These are phyloP conservation scores for Panurus biarmicus DNA, from an alignment of 2,113 vertebrate species.

Conservation along the genomic window DNA sequence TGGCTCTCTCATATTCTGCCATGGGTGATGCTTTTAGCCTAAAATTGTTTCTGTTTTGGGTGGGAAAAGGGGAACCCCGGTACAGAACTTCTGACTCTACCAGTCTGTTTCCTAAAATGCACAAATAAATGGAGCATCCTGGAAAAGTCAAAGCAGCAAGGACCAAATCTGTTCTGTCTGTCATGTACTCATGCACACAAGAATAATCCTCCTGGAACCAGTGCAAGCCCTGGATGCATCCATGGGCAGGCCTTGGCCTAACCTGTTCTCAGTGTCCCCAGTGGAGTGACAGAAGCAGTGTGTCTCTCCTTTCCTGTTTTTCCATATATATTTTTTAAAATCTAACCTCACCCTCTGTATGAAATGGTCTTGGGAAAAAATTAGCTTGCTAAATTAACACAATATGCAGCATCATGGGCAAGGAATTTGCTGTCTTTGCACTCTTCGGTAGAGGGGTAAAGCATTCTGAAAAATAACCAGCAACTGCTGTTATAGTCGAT, in stretches of 20 bases:
- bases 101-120: constrained; percentile 43
- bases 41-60: neutral
- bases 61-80: neutral
- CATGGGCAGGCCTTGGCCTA: neutral
- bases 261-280: neutral
- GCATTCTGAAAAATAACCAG: neutral
- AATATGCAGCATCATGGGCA: neutral
- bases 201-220: neutral
- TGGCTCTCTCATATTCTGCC: constrained; percentile 43
- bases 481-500: neutral
- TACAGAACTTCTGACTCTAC: constrained; percentile 21
- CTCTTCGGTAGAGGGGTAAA: neutral
- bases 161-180: constrained; percentile 3
- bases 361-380: neutral
- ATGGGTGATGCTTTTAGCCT: constrained; percentile 6
- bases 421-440: neutral
- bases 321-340: neutral
- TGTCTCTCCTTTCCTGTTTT: neutral
- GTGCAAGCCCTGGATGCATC: neutral
- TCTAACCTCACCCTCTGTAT: neutral
- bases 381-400: neutral
- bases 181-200: neutral
- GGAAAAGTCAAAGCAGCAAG: constrained; percentile 30
- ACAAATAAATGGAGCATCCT: constrained; percentile 62
- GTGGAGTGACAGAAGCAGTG: neutral